Base-by-base conservation (phyloP, 2,888 invertebrate species). In the Formica aserva region DNA sequence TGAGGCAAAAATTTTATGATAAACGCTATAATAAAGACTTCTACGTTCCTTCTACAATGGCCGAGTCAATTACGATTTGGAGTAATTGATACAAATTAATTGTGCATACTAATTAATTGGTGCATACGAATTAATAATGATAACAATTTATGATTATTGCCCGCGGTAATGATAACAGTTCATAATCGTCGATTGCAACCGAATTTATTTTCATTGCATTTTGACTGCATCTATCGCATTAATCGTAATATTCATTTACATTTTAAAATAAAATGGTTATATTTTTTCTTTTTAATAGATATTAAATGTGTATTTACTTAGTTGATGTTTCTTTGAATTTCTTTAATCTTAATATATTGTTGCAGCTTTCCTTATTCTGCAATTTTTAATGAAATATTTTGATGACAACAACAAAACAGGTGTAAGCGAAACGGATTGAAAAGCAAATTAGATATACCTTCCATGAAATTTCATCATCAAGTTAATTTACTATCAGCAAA, bases 31-130 rank as follows among this genome's bases (percentile, higher is more conserved):
- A 9, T 11, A 52, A 38, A 52, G 0, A 35, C 22, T 55, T 77
- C 9, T 13, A 38, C n/a, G 9, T 35, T 32, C 13, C 35, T 65
- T 18, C n/a, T 52, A 18, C 18, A 77, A 38, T 38, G 26, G 35
- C 1, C 15, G 13, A 77, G n/a, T 66, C 35, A 65, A 76, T 65
- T 76, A 65, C 35, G 3, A 65, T 52, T 65, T 38, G 5, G 26
- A 38, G n/a, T 77, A 77, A 65, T 76, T 66, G 35, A 15, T 38
- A 38, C n/a, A 35, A 77, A 26, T 38, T 66, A 77, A 77, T 77
- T 77, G 52, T 66, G 52, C n/a, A n/a, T 52, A 52, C n/a, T n/a
- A 52, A 52, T 52, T 52, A 52, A 52, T 52, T 52, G 52, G 2
- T 52, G 8, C 52, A n/a, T 65, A 45, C 29, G 65, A 52, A 76